A percentile compares a stretch with the other conserved stretches of the same genome.
Conservation (phyloP, 2,888 invertebrate species). For the Willowsia nigromaculata region DNA sequence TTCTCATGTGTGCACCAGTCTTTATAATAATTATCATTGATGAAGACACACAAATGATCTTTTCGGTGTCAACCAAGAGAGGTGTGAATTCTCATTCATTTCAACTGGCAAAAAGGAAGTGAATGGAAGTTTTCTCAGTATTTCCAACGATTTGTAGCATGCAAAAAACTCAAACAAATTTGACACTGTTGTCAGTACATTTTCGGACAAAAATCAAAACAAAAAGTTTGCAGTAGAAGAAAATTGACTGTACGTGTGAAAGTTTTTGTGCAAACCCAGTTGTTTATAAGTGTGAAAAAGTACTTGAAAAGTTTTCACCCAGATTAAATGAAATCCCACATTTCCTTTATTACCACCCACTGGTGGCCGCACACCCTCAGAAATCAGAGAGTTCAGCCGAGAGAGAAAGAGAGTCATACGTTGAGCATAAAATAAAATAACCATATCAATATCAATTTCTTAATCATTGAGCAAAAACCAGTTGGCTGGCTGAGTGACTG, state of each 20-base stretch:
- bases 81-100: not conserved
- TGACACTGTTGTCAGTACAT: not conserved
- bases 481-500: constrained; percentile 63
- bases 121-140: not conserved
- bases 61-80: not conserved
- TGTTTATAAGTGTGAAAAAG: not conserved
- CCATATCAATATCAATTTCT: constrained; percentile 70
- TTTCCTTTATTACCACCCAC: constrained; percentile 10
- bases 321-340: constrained; percentile 26
- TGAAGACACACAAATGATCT: not conserved
- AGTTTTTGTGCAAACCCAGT: not conserved
- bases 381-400: not conserved
- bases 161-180: not conserved
- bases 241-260: not conserved
- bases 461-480: constrained; percentile 67
- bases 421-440: constrained; percentile 54
- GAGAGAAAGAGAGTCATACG: constrained; percentile 17
- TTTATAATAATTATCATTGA: not conserved
- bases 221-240: not conserved
- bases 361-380: not conserved
- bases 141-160: not conserved
- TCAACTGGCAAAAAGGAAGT: not conserved
- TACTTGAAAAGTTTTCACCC: constrained; percentile 19
- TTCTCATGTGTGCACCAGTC: not conserved
- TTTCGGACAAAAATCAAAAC: not conserved